These are phyloP conservation scores for Drosophila ohnishii DNA, from an alignment of 1,140 invertebrate species.

Conservation along the genomic window DNA sequence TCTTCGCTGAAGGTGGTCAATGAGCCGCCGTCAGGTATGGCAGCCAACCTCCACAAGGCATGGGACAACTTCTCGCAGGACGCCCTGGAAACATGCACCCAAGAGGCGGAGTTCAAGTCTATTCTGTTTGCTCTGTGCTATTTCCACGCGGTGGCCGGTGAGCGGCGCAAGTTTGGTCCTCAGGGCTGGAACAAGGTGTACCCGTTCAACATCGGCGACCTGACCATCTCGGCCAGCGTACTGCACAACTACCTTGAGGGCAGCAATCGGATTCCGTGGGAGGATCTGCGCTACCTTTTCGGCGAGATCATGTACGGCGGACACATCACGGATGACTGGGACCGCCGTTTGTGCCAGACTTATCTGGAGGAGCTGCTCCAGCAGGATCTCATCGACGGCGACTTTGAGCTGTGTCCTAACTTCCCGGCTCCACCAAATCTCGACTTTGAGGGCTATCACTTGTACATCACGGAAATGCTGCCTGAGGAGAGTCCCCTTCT, in stretches of 20 bases:
- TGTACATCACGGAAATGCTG: slow-evolving; percentile 93
- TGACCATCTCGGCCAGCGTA: slow-evolving; percentile 96
- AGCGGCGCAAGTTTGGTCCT: slow-evolving; percentile 96
- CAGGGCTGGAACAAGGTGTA: slow-evolving; percentile 97
- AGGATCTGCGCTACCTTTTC: slow-evolving; percentile 96
- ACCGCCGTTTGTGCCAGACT: slow-evolving; percentile 92
- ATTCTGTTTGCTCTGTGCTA: slow-evolving; percentile 97
- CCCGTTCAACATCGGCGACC: slow-evolving; percentile 93
- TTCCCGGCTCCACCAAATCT: slow-evolving; percentile 93
- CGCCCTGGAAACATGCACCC: slow-evolving; percentile 94
- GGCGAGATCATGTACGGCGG: slow-evolving; percentile 99
- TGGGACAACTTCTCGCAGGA: slow-evolving; percentile 97
- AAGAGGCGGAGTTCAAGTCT: slow-evolving; percentile 97
- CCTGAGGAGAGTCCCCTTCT: slow-evolving; percentile 94
- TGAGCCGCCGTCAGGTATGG: slow-evolving; percentile 97
- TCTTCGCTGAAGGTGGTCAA: slow-evolving; percentile 98
- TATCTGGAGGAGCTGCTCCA: slow-evolving; percentile 95
- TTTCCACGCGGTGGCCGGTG: slow-evolving; percentile 97
- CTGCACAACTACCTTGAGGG: slow-evolving; percentile 96
- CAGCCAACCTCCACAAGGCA: slow-evolving; percentile 96
- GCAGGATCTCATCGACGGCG: slow-evolving; percentile 93
- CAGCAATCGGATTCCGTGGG: slow-evolving; percentile 94
- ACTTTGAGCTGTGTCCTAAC: slow-evolving; percentile 91
- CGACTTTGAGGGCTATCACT: slow-evolving; percentile 94
- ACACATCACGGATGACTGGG: slow-evolving; percentile 98